Conservation (phyloP, 2,888 invertebrate genomes). For the Oscheius myriophilus region DNA sequence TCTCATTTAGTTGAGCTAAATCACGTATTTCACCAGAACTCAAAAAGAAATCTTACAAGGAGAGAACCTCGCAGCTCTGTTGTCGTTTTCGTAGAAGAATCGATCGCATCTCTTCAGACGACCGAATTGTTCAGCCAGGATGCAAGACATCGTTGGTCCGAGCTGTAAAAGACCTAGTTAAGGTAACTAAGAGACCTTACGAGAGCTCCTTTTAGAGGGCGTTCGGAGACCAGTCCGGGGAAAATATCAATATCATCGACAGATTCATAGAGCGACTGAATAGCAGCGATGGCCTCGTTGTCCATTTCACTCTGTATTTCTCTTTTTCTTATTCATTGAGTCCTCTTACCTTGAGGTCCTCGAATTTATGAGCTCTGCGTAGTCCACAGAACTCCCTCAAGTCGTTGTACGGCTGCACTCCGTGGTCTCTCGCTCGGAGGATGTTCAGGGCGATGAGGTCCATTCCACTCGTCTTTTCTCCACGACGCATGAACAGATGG, state of each 20-base stretch:
- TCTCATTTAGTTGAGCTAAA: conserved; percentile 81
- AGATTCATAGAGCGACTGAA: conserved; percentile 73
- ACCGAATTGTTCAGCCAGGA: conserved; percentile 85
- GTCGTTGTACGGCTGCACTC: conserved; percentile 82
- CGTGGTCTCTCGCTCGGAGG: conserved; percentile 87
- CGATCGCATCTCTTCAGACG: conserved; percentile 83
- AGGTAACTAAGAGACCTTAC: too few species aligned
- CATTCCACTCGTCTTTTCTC: conserved; percentile 89
- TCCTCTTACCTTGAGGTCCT: conserved; percentile 79
- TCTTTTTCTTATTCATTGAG: too few species aligned
- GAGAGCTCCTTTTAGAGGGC: conserved; percentile 80
- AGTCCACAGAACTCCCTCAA: conserved; percentile 84
- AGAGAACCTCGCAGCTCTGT: conserved; percentile 66
- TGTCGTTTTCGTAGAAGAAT: conserved; percentile 82
- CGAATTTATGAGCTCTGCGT: conserved; percentile 83
- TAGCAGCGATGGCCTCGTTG: conserved; percentile 74
- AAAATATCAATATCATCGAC: conserved; percentile 95
- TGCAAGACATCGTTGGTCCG: conserved; percentile 93
- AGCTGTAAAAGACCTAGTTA: conserved; percentile 73
- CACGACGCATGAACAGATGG: conserved; percentile 87
- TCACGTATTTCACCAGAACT: not conserved
- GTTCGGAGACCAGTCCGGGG: conserved; percentile 89
- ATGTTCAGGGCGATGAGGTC: conserved; percentile 88
- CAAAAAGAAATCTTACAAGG: conserved; percentile 45
- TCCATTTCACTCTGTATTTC: conserved; percentile 77